These are phyloP conservation scores for Drosophila fuyamai DNA, from an alignment of 1,140 invertebrate species.

Conservation along the genomic window DNA sequence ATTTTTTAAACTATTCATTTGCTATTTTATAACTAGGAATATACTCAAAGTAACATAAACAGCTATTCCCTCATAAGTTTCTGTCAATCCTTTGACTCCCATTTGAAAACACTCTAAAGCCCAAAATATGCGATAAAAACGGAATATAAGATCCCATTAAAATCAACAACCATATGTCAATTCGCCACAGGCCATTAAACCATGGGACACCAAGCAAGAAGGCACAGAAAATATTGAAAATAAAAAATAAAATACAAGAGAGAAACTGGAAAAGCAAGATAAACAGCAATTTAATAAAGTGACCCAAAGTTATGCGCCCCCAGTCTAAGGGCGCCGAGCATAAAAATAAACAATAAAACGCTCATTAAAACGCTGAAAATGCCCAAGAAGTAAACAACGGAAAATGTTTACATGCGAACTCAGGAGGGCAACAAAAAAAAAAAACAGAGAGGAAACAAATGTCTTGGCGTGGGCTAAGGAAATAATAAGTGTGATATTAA, in stretches of 20 bases:
- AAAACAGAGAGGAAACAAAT: conserved; percentile 10
- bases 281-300: conserved; percentile 75
- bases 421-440: conserved; percentile 5
- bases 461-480: conserved; percentile 19
- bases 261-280: conserved; percentile 35
- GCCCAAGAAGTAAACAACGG: conserved; percentile 45
- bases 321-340: conserved; percentile 34
- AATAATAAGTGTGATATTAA: conserved; percentile 79
- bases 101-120: conserved; percentile 2
- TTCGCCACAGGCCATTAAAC: conserved; percentile 57
- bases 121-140: conserved; percentile 27
- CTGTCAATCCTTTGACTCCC: conserved; percentile 13
- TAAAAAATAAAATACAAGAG: conserved; percentile 17
- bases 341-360: conserved; percentile 68
- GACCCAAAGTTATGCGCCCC: conserved; percentile 56
- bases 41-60: too few relatives aligned
- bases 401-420: conserved; percentile 32
- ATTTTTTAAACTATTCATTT: too few relatives aligned
- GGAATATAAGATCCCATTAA: conserved; percentile 55
- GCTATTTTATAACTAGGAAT: too few relatives aligned
- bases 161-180: conserved; percentile 69
- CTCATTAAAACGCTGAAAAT: conserved; percentile 55
- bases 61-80: too few relatives aligned
- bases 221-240: conserved; percentile 32
- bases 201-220: conserved; percentile 6